phyloP scores from a whole-genome alignment of 1,140 invertebrate genomes.

The Belonocnema kinseyi region DNA sequence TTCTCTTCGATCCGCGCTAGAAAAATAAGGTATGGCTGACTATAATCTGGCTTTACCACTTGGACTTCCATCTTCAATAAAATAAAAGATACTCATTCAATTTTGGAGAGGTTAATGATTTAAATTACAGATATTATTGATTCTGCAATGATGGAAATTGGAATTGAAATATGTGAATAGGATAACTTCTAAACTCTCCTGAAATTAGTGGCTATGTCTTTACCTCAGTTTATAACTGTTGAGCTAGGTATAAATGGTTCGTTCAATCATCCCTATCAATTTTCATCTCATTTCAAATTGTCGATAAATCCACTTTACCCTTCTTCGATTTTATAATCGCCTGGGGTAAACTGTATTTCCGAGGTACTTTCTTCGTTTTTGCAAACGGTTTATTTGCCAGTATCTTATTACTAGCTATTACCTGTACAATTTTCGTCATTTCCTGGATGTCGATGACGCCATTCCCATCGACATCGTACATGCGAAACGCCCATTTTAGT shows the following conservation, averaged over 20 bases:
- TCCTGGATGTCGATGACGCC: conserved; percentile 98
- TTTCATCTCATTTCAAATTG: not conserved
- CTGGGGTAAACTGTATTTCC: conserved; percentile 1
- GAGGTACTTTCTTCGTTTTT: not conserved
- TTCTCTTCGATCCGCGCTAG: no score
- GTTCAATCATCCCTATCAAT: not conserved
- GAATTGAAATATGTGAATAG: no score
- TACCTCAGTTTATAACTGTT: no score
- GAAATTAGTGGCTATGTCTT: no score
- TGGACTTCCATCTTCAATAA: not conserved
- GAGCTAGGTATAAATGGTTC: no score
- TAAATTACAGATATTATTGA: no score
- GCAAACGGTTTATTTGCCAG: not conserved
- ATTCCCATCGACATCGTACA: conserved; percentile 99
- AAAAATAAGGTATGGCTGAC: not conserved
- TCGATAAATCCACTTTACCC: not conserved
- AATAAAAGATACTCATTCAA: not conserved
- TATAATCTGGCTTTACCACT: conserved; percentile 19
- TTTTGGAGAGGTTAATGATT: no score
- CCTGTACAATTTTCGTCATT: conserved; percentile 96
- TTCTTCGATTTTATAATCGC: no score
- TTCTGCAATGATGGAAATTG: no score
- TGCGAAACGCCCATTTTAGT: conserved; percentile 99
- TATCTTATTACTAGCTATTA: conserved; percentile 66
- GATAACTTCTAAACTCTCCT: no score